Evolutionary conservation across 2,888 invertebrate species (phyloP).

Genomic region (Melipona beecheii): DNA sequence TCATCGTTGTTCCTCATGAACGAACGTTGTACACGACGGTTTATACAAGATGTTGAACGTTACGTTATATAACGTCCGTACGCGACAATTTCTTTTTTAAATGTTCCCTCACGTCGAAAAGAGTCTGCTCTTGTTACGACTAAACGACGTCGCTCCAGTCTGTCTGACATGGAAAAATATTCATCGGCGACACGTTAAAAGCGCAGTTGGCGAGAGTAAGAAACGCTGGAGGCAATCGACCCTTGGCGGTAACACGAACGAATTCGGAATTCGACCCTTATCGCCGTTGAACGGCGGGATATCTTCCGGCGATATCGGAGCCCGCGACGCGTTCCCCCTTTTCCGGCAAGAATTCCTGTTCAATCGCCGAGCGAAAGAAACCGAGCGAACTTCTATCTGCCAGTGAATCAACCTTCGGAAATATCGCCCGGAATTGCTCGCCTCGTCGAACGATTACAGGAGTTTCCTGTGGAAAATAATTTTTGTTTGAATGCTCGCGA

Average conservation of each 20-base stretch:
- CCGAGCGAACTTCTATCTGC: constrained; percentile 70
- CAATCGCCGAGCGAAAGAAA: constrained; percentile 72
- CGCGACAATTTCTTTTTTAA: too few relatives aligned
- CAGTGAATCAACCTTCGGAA: constrained; percentile 45
- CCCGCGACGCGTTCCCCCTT: constrained; percentile 8
- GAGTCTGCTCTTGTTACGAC: too few relatives aligned
- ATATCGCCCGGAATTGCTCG: constrained; percentile 52
- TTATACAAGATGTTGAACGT: too few relatives aligned
- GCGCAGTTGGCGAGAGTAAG: too few relatives aligned
- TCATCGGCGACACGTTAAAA: background rate
- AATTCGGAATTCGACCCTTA: constrained; percentile 3
- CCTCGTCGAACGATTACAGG: constrained; percentile 53
- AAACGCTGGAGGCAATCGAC: background rate
- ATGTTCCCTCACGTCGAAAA: too few relatives aligned
- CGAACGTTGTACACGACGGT: too few relatives aligned
- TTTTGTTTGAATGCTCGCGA: constrained; percentile 66
- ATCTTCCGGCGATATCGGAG: background rate
- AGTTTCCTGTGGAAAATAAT: constrained; percentile 65
- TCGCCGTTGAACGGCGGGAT: background rate
- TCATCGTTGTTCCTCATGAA: too few relatives aligned
- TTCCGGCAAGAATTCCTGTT: constrained; percentile 11
- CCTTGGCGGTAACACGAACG: constrained; percentile 11
- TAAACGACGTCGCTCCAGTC: too few relatives aligned
- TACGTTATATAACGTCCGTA: too few relatives aligned
- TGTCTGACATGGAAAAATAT: background rate